Base-by-base conservation (phyloP, 2,113 vertebrate genomes). In the Sylvietta virens region DNA sequence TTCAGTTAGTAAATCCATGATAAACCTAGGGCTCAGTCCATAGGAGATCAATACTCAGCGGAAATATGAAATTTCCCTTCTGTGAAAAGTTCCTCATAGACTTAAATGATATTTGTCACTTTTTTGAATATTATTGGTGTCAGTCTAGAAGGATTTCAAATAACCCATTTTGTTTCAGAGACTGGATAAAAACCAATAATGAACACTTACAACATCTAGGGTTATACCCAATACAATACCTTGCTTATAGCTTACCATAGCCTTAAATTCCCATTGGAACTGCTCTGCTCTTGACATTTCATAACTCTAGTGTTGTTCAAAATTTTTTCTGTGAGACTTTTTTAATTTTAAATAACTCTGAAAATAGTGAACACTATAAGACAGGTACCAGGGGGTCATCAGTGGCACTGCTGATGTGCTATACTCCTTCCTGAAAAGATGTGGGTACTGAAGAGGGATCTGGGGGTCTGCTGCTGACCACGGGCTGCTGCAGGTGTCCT, bases 401-500 rank as follows among this genome's bases (percentile, higher is more conserved):
- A 62, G 11, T 1, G 0, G 11, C 51, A 33, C 5, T 1, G 1
- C 3, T 77, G 19, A 35, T 30, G 50, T 62, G 13, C 17, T 65
- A 13, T 28, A 15, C 16, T 40, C 42, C 10, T 69, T 92, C 40
- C n/a, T 1, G 1, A 23, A 12, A 69, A 11, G 27, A 7, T 30
- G 3, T 23, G 84, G 27, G n/a, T 14, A 35, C 6, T 45, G 54
- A 31, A 27, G 4, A 65, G 12, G 11, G 30, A 42, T 35, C n/a
- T 1, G 0, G 22, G 22, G 4, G 5, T 67, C 28, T 3, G 0
- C n/a, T 53, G 15, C 31, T 66, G 37, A 13, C 17, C 26, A 18
- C 0, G 0, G 57, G 40, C 21, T 86, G 45, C 17, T 15, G 13
- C 21, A 18, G 23, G 11, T 1, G 0, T 31, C 13, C 10, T 30